Evolutionary conservation across 2,113 vertebrate genomes (phyloP), one percentile per base, ranked within the genome.

Genomic region (Origma solitaria): DNA sequence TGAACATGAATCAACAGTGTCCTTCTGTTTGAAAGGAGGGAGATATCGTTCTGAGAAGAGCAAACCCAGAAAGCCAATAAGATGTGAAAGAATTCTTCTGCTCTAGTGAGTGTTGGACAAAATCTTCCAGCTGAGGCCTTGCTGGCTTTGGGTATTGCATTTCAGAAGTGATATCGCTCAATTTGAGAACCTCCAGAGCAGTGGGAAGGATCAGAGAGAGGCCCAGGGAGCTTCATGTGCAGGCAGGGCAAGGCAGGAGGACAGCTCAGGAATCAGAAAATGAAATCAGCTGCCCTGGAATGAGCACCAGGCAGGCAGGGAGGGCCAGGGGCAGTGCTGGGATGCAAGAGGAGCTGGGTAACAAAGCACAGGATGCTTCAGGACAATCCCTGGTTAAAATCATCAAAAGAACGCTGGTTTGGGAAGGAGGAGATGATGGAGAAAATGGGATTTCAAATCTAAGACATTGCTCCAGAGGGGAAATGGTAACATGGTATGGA

Each of bases 21-120:
- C 70, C 82, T 92, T 61, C 70, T 85, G 66, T 56, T 90, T 56
- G 40, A 54, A 76, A 90, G 88, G 27, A 92, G 75, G 66, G 68
- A 90, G 51, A 20, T 12, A 62, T 2, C 2, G 0, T 9, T 68
- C 75, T 21, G 66, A 47, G 86, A 79, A 54, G 21, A 88, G 82
- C 88, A 86, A 88, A 64, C 40, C 66, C 82, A 4, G 6, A 65
- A 14, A 62, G 71, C 53, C 93, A 92, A 9, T 40, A 93, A 88
- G 86, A 94, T 68, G 57, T 88, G 91, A 94, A 88, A 64, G 60
- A 60, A 72, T 82, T 72, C 66, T 94, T 90, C 91, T 94, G 94
- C 88, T 94, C 91, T 80, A 72, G 16, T 64, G 60, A 68, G 35
- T 44, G 79, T 15, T 5, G 58, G 75, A 92, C 66, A 60, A 75